Evolutionary conservation across 2,797 vertebrate genomes (phyloP).

Genomic region (Arnoldichthys spilopterus): DNA sequence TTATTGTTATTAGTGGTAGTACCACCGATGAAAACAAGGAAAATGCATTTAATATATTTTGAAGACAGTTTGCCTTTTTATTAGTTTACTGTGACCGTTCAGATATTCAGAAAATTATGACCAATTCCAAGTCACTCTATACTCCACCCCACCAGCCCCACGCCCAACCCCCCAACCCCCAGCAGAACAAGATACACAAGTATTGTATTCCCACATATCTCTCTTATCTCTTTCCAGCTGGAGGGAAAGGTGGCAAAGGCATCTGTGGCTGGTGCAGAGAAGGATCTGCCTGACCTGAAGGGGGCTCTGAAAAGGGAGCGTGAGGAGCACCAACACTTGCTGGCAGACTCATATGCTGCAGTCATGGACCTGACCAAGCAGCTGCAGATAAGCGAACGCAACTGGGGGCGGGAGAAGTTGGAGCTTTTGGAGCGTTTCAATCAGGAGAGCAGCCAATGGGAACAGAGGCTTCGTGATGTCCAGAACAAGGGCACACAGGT

Average conservation of each 20-base stretch:
- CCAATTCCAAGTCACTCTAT: too few species aligned
- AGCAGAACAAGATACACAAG: too few species aligned
- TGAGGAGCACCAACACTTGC: constrained; percentile 94
- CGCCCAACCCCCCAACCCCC: too few species aligned
- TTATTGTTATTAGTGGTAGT: too few species aligned
- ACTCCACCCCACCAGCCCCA: too few species aligned
- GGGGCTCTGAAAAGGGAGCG: constrained; percentile 88
- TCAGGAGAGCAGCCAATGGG: constrained; percentile 89
- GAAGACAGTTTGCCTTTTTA: too few species aligned
- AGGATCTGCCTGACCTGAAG: constrained; percentile 87
- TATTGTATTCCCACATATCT: background rate
- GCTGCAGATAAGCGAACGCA: constrained; percentile 93
- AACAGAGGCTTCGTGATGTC: constrained; percentile 88
- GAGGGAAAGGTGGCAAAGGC: constrained; percentile 89
- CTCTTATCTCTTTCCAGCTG: constrained; percentile 72
- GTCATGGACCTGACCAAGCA: constrained; percentile 98
- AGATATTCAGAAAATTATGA: too few species aligned
- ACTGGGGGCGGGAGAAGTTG: constrained; percentile 95
- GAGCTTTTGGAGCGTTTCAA: constrained; percentile 91
- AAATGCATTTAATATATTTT: too few species aligned
- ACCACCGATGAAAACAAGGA: too few species aligned
- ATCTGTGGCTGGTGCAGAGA: constrained; percentile 71
- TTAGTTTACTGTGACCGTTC: too few species aligned
- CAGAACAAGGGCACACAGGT: constrained; percentile 85
- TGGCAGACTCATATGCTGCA: constrained; percentile 93